These are phyloP conservation scores for Bombus ignitus DNA, from an alignment of 1,140 invertebrate genomes.

Conservation along the genomic window DNA sequence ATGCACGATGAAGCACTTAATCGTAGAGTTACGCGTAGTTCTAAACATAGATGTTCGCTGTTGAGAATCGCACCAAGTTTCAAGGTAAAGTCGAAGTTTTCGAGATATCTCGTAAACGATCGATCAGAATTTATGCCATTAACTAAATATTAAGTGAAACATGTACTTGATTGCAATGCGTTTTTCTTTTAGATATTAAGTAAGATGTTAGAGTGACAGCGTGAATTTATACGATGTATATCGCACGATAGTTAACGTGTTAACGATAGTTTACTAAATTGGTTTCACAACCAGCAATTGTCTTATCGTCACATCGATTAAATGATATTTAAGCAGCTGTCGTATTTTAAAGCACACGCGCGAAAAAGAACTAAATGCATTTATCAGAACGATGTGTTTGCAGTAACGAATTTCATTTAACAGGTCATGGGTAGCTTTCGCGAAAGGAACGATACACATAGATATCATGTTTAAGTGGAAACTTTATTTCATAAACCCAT, in stretches of 20 bases:
- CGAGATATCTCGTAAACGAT: background rate
- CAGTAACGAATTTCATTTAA: background rate
- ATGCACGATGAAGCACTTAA: constrained; percentile 34
- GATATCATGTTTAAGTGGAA: background rate
- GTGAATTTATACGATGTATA: constrained; percentile 24
- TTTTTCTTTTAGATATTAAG: constrained; percentile 29
- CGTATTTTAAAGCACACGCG: constrained; percentile 23
- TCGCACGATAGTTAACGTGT: background rate
- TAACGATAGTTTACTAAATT: constrained; percentile 2
- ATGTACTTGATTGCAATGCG: constrained; percentile 40
- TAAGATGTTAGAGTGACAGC: constrained; percentile 32
- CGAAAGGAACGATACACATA: constrained; percentile 6
- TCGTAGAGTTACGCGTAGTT: constrained; percentile 23
- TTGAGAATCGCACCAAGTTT: constrained; percentile 45
- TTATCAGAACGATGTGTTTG: constrained; percentile 16
- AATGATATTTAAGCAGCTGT: constrained; percentile 5
- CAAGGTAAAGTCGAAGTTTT: background rate
- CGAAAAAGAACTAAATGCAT: background rate
- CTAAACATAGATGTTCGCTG: constrained; percentile 25
- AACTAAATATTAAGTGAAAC: constrained; percentile 3
- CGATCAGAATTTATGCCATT: constrained; percentile 7
- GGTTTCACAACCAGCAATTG: background rate
- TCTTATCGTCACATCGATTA: constrained; percentile 6
- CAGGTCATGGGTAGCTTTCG: constrained; percentile 22
- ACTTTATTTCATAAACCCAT: constrained; percentile 15